Conservation (phyloP, 1,140 invertebrate genomes). For the Asbolus verrucosus region DNA sequence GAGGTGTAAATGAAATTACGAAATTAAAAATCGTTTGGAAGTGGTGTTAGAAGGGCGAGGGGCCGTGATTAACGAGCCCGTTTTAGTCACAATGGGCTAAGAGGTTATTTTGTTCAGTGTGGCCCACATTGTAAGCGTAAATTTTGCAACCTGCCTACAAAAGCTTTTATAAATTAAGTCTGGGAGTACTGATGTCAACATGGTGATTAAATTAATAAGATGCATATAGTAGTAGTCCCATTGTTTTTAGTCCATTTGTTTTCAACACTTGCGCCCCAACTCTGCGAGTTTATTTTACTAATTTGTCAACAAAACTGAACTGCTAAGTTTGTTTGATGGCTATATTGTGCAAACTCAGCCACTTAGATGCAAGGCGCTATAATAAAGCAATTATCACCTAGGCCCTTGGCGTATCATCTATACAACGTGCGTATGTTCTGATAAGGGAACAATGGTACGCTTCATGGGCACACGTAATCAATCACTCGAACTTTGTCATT, state of each 20-base stretch:
- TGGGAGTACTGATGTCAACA: constrained; percentile 31
- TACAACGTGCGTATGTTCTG: constrained; percentile 7
- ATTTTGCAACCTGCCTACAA: constrained; percentile 34
- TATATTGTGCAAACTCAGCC: constrained; percentile 34
- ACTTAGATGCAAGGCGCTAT: constrained; percentile 22
- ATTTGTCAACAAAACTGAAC: constrained; percentile 34
- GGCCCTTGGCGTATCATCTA: constrained; percentile 14
- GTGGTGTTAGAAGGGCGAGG: neutral
- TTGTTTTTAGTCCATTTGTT: constrained; percentile 39
- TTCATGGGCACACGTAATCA: constrained; percentile 27
- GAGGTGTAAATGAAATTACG: constrained; percentile 36
- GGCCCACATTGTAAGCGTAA: constrained; percentile 38
- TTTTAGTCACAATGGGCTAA: constrained; percentile 43
- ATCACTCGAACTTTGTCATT: constrained; percentile 21
- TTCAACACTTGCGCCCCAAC: constrained; percentile 15
- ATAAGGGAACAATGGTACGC: constrained; percentile 29
- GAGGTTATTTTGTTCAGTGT: constrained; percentile 43
- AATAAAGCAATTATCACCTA: constrained; percentile 33
- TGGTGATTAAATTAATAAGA: constrained; percentile 50
- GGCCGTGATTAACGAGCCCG: constrained; percentile 45
- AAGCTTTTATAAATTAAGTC: constrained; percentile 47
- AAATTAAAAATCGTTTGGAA: constrained; percentile 36
- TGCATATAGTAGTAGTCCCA: constrained; percentile 24
- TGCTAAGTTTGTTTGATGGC: constrained; percentile 28
- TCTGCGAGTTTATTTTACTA: constrained; percentile 38